Evolutionary conservation across 2,797 vertebrate species (phyloP).

Genomic region (Buceros bicornis): DNA sequence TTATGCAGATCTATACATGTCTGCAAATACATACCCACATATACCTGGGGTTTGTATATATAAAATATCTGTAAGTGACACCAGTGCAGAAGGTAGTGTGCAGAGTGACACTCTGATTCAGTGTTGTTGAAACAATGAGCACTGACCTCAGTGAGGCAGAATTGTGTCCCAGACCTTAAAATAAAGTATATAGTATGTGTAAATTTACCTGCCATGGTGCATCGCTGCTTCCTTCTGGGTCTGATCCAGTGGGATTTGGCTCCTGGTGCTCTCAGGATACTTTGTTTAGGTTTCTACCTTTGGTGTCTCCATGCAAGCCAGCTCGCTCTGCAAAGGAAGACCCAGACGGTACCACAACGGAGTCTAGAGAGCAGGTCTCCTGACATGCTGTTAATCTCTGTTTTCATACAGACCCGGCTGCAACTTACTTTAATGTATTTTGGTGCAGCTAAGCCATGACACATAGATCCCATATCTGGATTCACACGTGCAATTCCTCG

Average conservation of each 20-base stretch:
- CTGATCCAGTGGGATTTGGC: not conserved
- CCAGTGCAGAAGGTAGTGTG: not conserved
- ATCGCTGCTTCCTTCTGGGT: not conserved
- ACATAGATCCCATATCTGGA: not conserved
- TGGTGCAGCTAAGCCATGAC: not conserved
- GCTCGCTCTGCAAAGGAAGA: not conserved
- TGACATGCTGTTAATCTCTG: not conserved
- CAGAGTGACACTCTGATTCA: not conserved
- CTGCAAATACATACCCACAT: not conserved
- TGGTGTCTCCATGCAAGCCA: not conserved
- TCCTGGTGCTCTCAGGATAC: not conserved
- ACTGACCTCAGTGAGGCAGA: not conserved
- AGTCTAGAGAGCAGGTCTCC: not conserved
- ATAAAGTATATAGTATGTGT: too few species aligned
- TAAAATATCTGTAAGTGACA: not conserved
- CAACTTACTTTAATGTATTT: not conserved
- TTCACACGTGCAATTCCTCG: conserved; percentile 12
- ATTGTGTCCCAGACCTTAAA: not conserved
- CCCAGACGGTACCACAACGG: not conserved
- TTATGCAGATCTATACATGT: not conserved
- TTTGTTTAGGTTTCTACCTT: not conserved
- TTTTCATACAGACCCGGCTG: not conserved
- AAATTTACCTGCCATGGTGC: not conserved
- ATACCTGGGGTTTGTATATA: not conserved
- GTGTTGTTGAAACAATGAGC: rapidly evolving